Evolutionary conservation across 2,888 invertebrate species (phyloP).

Genomic region (Osmoderma eremita): DNA sequence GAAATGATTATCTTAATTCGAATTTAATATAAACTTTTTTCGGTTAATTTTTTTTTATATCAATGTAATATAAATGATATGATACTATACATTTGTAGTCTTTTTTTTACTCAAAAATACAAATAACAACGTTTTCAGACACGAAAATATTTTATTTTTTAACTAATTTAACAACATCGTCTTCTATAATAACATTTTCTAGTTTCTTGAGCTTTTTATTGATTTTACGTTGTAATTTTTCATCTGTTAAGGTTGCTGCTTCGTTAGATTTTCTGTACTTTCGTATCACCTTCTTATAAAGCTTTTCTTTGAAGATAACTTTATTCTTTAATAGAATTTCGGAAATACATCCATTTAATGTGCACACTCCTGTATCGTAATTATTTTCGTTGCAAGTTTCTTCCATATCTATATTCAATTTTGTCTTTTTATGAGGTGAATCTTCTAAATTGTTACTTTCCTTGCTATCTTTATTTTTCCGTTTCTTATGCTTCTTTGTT

Average conservation of each 20-base stretch:
- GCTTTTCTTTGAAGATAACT: slow-evolving; percentile 73
- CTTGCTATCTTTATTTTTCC: not conserved
- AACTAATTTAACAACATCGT: slow-evolving; percentile 66
- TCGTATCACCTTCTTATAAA: slow-evolving; percentile 79
- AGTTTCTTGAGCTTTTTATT: slow-evolving; percentile 77
- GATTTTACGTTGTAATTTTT: slow-evolving; percentile 76
- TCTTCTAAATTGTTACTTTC: not conserved
- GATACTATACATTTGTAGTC: no score
- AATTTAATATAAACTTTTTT: slow-evolving; percentile 38
- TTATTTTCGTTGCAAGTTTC: slow-evolving; percentile 23
- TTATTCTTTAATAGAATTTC: slow-evolving; percentile 65
- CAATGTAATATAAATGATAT: no score
- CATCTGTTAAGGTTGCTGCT: slow-evolving; percentile 64
- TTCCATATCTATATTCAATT: not conserved
- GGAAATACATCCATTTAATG: slow-evolving; percentile 44
- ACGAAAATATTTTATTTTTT: slow-evolving; percentile 27
- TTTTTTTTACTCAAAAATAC: no score
- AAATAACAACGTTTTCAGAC: not conserved
- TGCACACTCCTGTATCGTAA: slow-evolving; percentile 33
- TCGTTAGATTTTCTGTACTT: slow-evolving; percentile 68
- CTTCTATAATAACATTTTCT: slow-evolving; percentile 70
- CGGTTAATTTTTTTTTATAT: no score
- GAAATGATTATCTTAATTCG: slow-evolving; percentile 65
- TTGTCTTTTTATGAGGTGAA: not conserved
- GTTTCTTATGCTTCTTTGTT: slow-evolving; percentile 6